phyloP scores from a whole-genome alignment of 2,113 vertebrate species.

The Aplodontia rufa region DNA sequence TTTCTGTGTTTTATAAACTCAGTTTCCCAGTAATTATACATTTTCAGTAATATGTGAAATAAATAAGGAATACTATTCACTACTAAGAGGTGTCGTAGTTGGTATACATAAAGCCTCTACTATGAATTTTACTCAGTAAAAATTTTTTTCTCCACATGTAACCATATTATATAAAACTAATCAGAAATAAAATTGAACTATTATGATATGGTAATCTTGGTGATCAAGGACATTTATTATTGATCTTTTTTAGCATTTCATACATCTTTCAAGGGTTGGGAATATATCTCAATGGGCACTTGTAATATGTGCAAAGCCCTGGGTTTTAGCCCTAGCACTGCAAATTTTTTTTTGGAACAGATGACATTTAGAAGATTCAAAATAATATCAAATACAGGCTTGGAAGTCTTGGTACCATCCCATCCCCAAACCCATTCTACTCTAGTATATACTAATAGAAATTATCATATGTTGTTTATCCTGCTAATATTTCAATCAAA shows the following conservation, averaged over 20 bases:
- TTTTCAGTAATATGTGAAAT: neutral
- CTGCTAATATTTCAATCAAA: neutral
- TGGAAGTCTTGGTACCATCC: neutral
- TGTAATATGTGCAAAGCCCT: too few species aligned
- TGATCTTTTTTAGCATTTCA: neutral
- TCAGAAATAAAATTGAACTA: neutral
- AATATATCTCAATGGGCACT: too few species aligned
- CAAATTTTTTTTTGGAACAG: neutral
- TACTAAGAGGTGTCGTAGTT: neutral
- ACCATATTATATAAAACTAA: neutral
- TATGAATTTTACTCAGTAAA: neutral
- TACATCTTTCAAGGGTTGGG: too few species aligned
- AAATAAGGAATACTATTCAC: neutral
- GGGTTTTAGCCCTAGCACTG: too few species aligned
- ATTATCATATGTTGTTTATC: constrained; percentile 23
- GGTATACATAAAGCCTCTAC: neutral
- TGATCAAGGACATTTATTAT: neutral
- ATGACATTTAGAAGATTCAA: neutral
- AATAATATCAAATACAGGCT: neutral
- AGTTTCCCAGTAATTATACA: neutral
- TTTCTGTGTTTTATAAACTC: constrained; percentile 15
- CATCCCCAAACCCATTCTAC: neutral
- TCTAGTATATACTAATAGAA: neutral
- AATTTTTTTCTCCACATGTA: neutral
- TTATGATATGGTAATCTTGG: neutral